Evolutionary conservation across 1,140 invertebrate genomes (phyloP).

Genomic region (Drosophila pectinifera): DNA sequence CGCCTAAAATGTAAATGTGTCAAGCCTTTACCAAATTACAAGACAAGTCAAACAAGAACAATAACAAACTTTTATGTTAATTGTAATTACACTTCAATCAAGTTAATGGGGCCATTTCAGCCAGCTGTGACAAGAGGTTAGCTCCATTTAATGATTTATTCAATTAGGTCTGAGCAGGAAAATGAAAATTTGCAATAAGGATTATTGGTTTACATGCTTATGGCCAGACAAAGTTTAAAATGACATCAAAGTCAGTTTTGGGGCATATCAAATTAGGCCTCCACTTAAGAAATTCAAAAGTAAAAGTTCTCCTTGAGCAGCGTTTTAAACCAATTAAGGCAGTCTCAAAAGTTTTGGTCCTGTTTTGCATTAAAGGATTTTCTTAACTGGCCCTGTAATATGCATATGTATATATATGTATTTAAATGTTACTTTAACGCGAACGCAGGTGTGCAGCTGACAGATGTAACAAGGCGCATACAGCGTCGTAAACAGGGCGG

Average conservation of each 20-base stretch:
- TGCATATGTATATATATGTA: conserved; percentile 8
- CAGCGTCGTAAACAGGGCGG: conserved; percentile 16
- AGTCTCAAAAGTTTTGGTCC: conserved; percentile 21
- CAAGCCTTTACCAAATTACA: conserved; percentile 26
- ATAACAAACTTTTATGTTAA: conserved; percentile 57
- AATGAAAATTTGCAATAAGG: conserved; percentile 11
- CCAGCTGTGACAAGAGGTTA: conserved; percentile 3
- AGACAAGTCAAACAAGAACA: conserved; percentile 32
- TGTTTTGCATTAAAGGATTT: background rate
- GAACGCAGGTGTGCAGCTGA: conserved; percentile 56
- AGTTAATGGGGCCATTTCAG: conserved; percentile 62
- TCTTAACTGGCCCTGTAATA: conserved; percentile 22
- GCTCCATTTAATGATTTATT: conserved; percentile 34
- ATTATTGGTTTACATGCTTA: conserved; percentile 12
- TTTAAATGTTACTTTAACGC: conserved; percentile 1
- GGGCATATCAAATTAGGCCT: conserved; percentile 8
- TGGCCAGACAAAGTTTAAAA: conserved; percentile 18
- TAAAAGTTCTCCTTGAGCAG: background rate
- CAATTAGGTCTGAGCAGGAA: conserved; percentile 16
- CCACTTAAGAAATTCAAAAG: conserved; percentile 4
- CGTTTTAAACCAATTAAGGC: conserved; percentile 13
- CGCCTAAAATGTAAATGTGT: conserved; percentile 8
- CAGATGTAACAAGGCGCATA: conserved; percentile 56
- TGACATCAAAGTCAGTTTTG: conserved; percentile 26
- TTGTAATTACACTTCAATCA: conserved; percentile 68